Conservation (phyloP, 2,888 invertebrate genomes). For the Macaria notata region DNA sequence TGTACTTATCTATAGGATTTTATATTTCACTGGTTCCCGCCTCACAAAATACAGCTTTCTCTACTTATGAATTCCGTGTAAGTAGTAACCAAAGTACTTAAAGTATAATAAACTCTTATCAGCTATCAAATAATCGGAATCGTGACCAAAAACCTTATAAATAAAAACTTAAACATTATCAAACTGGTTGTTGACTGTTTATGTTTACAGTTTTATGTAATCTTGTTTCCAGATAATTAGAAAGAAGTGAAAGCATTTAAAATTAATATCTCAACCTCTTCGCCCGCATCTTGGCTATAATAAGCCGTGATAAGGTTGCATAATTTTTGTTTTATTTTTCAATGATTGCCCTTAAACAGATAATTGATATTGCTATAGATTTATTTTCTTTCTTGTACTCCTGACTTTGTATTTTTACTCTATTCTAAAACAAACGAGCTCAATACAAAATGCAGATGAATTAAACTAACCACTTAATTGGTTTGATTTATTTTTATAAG, state of each 20-base stretch:
- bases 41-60: conserved; percentile 11
- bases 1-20: too few species aligned
- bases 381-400: too few species aligned
- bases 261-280: conserved; percentile 31
- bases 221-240: conserved; percentile 29
- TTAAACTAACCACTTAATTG: too few species aligned
- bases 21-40: too few species aligned
- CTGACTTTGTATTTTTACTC: too few species aligned
- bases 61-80: conserved; percentile 9
- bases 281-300: conserved; percentile 22
- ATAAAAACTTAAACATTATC: conserved; percentile 14
- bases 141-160: conserved; percentile 18
- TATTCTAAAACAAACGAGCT: too few species aligned
- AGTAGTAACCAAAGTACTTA: conserved; percentile 5
- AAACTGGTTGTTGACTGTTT: conserved; percentile 18
- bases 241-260: conserved; percentile 37
- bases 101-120: conserved; percentile 20
- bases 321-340: conserved; percentile 10
- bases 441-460: too few species aligned
- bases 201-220: conserved; percentile 24
- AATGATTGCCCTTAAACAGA: too few species aligned
- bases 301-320: conserved; percentile 24
- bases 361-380: too few species aligned
- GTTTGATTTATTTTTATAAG: too few species aligned
- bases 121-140: conserved; percentile 20